phyloP scores from a whole-genome alignment of 1,140 invertebrate species.

The Wasmannia auropunctata region DNA sequence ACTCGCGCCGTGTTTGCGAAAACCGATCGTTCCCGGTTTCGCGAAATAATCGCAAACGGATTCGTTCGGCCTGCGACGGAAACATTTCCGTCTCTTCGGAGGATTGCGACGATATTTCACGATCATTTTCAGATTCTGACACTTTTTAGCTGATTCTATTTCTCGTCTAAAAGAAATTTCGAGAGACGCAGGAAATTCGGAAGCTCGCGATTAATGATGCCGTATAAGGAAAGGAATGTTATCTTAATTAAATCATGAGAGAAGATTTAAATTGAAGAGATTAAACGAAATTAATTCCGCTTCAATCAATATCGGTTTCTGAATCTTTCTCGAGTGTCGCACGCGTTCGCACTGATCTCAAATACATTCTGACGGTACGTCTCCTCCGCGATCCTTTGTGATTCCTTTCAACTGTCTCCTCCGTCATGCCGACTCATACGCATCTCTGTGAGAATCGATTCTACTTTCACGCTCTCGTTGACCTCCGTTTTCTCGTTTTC shows the following conservation, averaged over 20 bases:
- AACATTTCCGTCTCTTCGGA: not conserved
- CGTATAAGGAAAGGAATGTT: not conserved
- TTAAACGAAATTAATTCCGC: not conserved
- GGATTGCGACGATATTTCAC: not conserved
- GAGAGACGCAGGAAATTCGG: not conserved
- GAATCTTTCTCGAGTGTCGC: not conserved
- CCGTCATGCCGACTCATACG: slow-evolving; percentile 63
- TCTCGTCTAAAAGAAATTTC: not conserved
- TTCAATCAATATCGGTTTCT: not conserved
- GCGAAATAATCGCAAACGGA: slow-evolving; percentile 9
- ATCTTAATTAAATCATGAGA: too few species aligned
- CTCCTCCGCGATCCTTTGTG: slow-evolving; percentile 28
- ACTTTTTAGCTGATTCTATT: not conserved
- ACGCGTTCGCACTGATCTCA: not conserved
- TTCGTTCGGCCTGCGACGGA: not conserved
- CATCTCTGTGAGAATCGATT: slow-evolving; percentile 64
- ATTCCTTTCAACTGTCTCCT: slow-evolving; percentile 22
- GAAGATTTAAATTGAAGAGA: not conserved
- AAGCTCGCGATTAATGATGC: not conserved
- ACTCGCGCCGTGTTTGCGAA: slow-evolving; percentile 19
- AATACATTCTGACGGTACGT: not conserved
- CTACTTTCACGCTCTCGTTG: slow-evolving; percentile 44
- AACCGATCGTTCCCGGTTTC: not conserved
- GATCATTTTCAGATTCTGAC: not conserved
- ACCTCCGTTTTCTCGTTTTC: slow-evolving; percentile 52